Conservation (phyloP, 2,888 invertebrate genomes). For the Melinopterus prodromus region DNA sequence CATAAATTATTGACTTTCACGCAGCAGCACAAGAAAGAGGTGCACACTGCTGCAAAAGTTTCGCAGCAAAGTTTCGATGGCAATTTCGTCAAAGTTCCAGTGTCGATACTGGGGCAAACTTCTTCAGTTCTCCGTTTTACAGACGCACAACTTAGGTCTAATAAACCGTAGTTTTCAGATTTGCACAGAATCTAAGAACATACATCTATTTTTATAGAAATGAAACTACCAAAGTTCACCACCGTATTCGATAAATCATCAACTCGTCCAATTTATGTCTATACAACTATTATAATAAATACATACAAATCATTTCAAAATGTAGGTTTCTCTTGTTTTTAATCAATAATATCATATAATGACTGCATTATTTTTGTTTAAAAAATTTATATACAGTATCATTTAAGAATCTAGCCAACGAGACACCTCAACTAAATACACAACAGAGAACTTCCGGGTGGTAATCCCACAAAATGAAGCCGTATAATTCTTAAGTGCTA, state of each 20-base stretch:
- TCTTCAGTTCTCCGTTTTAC: neutral
- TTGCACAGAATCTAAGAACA: neutral
- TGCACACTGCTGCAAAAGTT: neutral
- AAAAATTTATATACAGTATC: too few species aligned
- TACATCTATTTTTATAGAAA: neutral
- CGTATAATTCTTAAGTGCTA: neutral
- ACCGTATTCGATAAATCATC: too few species aligned
- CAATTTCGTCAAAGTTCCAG: neutral
- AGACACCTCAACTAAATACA: neutral
- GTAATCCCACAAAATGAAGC: slow-evolving; percentile 4
- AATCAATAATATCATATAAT: too few species aligned
- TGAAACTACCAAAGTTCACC: neutral
- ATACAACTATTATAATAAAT: too few species aligned
- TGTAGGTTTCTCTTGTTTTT: too few species aligned
- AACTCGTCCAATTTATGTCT: too few species aligned
- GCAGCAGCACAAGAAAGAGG: neutral
- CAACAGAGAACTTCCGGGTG: neutral
- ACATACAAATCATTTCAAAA: too few species aligned
- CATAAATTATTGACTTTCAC: too few species aligned
- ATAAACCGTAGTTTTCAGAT: neutral
- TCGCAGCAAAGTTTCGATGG: neutral
- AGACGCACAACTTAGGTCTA: neutral
- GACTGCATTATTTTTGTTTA: too few species aligned
- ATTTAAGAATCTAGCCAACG: too few species aligned
- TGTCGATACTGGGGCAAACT: neutral